phyloP scores from a whole-genome alignment of 2,888 invertebrate genomes.

The Yponomeuta evonymella region DNA sequence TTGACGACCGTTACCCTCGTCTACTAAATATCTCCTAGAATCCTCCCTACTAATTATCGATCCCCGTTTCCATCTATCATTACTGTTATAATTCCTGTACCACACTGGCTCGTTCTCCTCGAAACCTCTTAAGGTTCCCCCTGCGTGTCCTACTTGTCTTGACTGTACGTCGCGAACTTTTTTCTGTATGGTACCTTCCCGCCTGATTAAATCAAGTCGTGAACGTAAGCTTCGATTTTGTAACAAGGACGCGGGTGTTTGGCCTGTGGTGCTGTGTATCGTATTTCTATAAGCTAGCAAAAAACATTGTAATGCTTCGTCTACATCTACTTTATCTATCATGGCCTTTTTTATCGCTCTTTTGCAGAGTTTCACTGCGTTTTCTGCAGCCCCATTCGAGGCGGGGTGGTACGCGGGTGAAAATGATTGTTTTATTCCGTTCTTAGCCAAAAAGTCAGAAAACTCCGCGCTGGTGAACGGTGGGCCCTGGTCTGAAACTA shows the following conservation, averaged over 20 bases:
- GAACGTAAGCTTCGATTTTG: conserved; percentile 11
- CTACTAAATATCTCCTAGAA: background rate
- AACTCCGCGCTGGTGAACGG: conserved; percentile 18
- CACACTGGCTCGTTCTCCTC: background rate
- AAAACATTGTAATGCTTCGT: conserved; percentile 11
- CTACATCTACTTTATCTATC: background rate
- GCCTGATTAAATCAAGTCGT: conserved; percentile 4
- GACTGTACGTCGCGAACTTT: background rate
- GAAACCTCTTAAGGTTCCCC: background rate
- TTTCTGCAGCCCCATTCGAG: conserved; percentile 17
- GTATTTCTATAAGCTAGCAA: conserved; percentile 13
- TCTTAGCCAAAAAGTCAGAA: conserved; percentile 6
- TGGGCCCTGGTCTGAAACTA: conserved; percentile 19
- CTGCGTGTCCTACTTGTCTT: background rate
- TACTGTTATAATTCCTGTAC: background rate
- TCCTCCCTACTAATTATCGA: background rate
- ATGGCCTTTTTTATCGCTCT: conserved; percentile 15
- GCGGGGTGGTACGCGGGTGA: conserved; percentile 18
- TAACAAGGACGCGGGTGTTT: conserved; percentile 9
- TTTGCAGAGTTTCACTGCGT: conserved; percentile 17
- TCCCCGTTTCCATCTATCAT: background rate
- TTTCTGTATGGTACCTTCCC: background rate
- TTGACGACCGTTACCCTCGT: background rate
- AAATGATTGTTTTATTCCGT: conserved; percentile 16
- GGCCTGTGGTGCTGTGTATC: conserved; percentile 4